Percentiles rank a stretch among this genome's conserved stretches.
Evolutionary conservation across 2,888 invertebrate genomes (phyloP).

Genomic region (Gortyna flavago): DNA sequence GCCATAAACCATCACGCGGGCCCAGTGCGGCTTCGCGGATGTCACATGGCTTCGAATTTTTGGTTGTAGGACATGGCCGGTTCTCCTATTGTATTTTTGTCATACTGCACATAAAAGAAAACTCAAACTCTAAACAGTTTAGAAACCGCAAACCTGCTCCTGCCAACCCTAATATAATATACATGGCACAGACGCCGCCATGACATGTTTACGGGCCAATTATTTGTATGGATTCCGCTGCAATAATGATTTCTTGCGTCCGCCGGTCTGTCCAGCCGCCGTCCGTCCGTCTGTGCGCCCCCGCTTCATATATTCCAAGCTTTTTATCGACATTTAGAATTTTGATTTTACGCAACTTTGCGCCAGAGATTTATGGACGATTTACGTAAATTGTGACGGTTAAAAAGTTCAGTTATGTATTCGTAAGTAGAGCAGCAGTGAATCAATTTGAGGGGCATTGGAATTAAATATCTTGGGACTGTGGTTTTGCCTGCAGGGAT

Average conservation of each 20-base stretch:
- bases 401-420: slow-evolving; percentile 61
- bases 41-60: too few species aligned
- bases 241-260: slow-evolving; percentile 90
- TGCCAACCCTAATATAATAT: slow-evolving; percentile 86
- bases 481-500: neutral
- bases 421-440: slow-evolving; percentile 53
- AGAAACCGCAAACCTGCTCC: neutral
- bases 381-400: slow-evolving; percentile 65
- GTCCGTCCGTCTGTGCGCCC: slow-evolving; percentile 64
- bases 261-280: slow-evolving; percentile 74
- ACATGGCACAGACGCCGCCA: slow-evolving; percentile 89
- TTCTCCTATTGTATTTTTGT: too few species aligned
- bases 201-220: slow-evolving; percentile 91
- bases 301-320: slow-evolving; percentile 78
- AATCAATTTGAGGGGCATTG: slow-evolving; percentile 33
- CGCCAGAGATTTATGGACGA: slow-evolving; percentile 79
- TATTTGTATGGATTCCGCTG: slow-evolving; percentile 90
- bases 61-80: too few species aligned
- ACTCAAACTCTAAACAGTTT: neutral
- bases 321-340: slow-evolving; percentile 83
- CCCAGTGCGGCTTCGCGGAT: too few species aligned
- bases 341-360: slow-evolving; percentile 79
- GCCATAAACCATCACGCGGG: too few species aligned
- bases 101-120: too few species aligned
- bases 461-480: slow-evolving; percentile 10